phyloP scores from a whole-genome alignment of 1,140 invertebrate species.

The Cecropterus lyciades region DNA sequence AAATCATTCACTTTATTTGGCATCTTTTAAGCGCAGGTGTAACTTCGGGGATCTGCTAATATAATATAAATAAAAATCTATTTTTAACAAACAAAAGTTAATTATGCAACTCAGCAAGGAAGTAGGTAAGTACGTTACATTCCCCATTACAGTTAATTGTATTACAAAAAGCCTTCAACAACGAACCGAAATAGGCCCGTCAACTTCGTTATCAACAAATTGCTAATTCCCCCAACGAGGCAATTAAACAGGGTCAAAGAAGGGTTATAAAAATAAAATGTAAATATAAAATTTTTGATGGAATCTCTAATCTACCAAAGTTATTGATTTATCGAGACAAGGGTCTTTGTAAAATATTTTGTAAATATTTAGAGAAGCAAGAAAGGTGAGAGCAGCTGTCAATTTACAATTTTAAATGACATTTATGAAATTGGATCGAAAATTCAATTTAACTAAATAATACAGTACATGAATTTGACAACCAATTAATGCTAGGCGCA shows the following conservation, averaged over 20 bases:
- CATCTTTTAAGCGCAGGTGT: no score
- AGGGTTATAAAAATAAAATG: not conserved
- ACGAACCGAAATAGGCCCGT: slow-evolving; percentile 13
- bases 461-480: no score
- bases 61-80: no score
- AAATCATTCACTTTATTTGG: no score
- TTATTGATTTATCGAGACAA: slow-evolving; percentile 17
- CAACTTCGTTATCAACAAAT: slow-evolving; percentile 21
- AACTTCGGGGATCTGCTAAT: no score
- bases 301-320: slow-evolving; percentile 15
- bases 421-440: not conserved
- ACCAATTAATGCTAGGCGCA: no score
- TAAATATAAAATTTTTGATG: not conserved
- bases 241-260: not conserved
- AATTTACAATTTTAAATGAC: not conserved
- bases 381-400: not conserved
- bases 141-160: not conserved
- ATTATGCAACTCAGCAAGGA: no score
- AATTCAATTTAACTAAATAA: no score
- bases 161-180: not conserved
- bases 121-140: no score
- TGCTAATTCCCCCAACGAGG: slow-evolving; percentile 2
- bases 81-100: no score
- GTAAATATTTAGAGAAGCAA: not conserved
- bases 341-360: slow-evolving; percentile 11